A percentile compares a stretch with the other conserved stretches of the same genome.
phyloP scores from a whole-genome alignment of 2,113 vertebrate species.

The Cyanocitta stelleri region DNA sequence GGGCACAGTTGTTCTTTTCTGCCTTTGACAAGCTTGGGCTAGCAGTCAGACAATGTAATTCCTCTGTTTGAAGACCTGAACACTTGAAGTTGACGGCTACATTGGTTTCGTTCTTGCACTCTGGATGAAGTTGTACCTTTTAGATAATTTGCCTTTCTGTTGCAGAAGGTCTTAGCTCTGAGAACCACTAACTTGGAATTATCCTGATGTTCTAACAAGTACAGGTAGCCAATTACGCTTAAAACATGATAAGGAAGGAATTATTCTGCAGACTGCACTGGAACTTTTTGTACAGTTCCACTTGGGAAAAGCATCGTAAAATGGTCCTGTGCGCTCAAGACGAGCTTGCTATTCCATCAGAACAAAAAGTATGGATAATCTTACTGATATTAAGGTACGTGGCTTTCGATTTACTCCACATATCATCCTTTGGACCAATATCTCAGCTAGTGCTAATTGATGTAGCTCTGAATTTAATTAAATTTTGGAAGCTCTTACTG shows the following conservation, averaged over 20 bases:
- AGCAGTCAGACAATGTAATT: neutral
- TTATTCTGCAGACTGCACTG: neutral
- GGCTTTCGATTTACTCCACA: neutral
- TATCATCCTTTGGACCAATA: neutral
- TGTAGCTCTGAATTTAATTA: slow-evolving; percentile 39
- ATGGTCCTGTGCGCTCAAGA: neutral
- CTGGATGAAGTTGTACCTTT: neutral
- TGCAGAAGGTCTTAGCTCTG: neutral
- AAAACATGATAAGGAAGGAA: neutral
- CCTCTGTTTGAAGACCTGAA: neutral
- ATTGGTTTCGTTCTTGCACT: neutral
- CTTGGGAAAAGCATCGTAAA: neutral
- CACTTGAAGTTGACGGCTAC: neutral
- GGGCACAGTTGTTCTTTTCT: neutral
- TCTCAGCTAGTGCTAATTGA: neutral
- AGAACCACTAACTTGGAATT: neutral
- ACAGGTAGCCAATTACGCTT: neutral
- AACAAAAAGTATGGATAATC: neutral
- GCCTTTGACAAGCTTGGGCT: neutral
- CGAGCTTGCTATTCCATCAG: neutral
- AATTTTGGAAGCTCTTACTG: slow-evolving; percentile 21
- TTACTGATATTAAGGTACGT: neutral
- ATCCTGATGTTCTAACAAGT: neutral
- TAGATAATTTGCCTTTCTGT: neutral
- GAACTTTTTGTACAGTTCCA: neutral